phyloP scores from a whole-genome alignment of 2,113 vertebrate genomes.

The Actinemys pallida region DNA sequence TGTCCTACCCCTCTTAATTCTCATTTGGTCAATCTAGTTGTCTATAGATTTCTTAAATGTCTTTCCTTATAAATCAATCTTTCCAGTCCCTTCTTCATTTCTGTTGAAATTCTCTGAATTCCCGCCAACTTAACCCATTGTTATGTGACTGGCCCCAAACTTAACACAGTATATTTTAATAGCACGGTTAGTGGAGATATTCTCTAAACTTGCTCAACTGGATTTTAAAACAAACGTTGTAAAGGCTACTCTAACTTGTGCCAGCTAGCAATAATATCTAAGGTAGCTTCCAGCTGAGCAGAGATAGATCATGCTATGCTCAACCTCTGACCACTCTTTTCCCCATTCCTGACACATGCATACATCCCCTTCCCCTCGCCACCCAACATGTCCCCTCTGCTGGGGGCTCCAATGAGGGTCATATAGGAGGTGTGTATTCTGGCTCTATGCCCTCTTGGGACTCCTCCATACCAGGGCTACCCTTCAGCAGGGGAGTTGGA shows the following conservation, averaged over 20 bases:
- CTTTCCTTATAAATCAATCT: not conserved
- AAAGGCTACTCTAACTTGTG: not conserved
- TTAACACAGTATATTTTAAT: not conserved
- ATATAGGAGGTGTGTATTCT: not conserved
- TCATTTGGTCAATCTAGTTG: not conserved
- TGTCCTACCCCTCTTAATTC: not conserved
- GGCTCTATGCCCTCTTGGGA: not conserved
- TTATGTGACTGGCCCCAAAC: not conserved
- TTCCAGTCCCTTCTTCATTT: not conserved
- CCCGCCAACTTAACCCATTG: not conserved
- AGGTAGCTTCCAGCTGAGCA: not conserved
- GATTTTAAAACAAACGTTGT: not conserved
- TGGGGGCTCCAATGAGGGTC: not conserved
- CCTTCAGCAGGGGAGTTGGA: not conserved
- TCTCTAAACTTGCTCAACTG: not conserved
- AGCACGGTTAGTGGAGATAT: not conserved
- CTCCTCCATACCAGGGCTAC: not conserved
- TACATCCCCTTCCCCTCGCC: not conserved
- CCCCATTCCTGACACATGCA: not conserved
- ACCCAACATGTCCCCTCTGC: not conserved
- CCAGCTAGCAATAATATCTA: not conserved
- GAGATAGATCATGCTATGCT: not conserved
- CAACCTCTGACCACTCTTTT: not conserved
- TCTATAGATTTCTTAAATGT: not conserved
- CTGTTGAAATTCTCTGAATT: not conserved